Conservation (phyloP, 2,797 vertebrate genomes). For the Hafferia zeledoni region DNA sequence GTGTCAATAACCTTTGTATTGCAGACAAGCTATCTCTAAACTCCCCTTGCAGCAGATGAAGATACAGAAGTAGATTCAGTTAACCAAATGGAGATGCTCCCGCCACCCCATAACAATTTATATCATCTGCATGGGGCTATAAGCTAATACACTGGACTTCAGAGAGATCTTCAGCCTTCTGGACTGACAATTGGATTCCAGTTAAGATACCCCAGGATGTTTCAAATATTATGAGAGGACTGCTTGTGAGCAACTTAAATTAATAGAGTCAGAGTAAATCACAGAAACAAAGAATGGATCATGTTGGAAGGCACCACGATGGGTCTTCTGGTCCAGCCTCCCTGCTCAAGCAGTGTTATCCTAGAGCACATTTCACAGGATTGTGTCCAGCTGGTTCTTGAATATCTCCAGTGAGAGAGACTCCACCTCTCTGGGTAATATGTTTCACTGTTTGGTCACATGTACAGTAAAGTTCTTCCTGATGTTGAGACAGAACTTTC, state of each 20-base stretch:
- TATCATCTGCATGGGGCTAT: neutral
- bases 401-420: neutral
- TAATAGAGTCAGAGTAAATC: neutral
- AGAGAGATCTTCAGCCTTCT: neutral
- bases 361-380: neutral
- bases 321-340: neutral
- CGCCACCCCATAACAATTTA: neutral
- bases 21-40: neutral
- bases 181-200: neutral
- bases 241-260: neutral
- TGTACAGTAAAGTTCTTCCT: neutral
- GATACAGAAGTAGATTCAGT: neutral
- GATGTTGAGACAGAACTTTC: neutral
- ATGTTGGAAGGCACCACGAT: neutral
- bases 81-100: neutral
- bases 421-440: neutral
- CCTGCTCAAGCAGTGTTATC: neutral
- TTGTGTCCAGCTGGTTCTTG: neutral
- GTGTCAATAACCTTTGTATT: neutral
- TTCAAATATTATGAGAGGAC: neutral
- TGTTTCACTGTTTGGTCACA: neutral
- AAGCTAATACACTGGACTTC: neutral
- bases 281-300: neutral
- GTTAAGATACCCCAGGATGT: neutral
- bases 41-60: neutral